Conservation (phyloP, 2,888 invertebrate species). For the Lagria hirta region DNA sequence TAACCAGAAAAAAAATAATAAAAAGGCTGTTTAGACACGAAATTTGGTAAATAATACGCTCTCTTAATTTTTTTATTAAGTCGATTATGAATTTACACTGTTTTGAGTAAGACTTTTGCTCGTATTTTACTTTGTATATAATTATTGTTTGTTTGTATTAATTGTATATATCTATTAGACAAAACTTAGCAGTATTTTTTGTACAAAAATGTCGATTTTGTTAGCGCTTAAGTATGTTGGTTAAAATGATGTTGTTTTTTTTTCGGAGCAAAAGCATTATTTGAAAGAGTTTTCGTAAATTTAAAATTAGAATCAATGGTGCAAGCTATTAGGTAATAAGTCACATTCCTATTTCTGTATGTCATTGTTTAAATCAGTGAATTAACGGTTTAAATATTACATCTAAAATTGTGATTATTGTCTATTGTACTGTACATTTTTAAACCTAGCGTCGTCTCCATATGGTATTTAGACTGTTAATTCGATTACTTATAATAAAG, state of each 20-base stretch:
- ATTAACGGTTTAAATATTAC: slow-evolving; percentile 34
- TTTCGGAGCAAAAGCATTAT: slow-evolving; percentile 35
- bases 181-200: slow-evolving; percentile 45
- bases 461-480: slow-evolving; percentile 31
- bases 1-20: slow-evolving; percentile 38
- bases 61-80: slow-evolving; percentile 31
- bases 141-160: slow-evolving; percentile 33
- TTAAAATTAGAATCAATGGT: slow-evolving; percentile 49
- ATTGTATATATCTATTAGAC: slow-evolving; percentile 30
- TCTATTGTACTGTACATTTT: no score
- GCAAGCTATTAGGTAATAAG: slow-evolving; percentile 46
- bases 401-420: slow-evolving; percentile 21
- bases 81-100: slow-evolving; percentile 23
- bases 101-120: slow-evolving; percentile 39
- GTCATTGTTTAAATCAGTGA: slow-evolving; percentile 31
- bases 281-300: slow-evolving; percentile 34
- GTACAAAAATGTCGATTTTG: slow-evolving; percentile 43
- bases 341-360: slow-evolving; percentile 48
- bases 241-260: slow-evolving; percentile 2
- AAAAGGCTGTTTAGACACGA: slow-evolving; percentile 47
- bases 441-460: no score
- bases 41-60: slow-evolving; percentile 39
- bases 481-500: slow-evolving; percentile 21
- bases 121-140: slow-evolving; percentile 32
- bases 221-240: slow-evolving; percentile 36